Evolutionary conservation across 2,888 invertebrate genomes (phyloP), one percentile per base, ranked within the genome.

Genomic region (Ischnura elegans): DNA sequence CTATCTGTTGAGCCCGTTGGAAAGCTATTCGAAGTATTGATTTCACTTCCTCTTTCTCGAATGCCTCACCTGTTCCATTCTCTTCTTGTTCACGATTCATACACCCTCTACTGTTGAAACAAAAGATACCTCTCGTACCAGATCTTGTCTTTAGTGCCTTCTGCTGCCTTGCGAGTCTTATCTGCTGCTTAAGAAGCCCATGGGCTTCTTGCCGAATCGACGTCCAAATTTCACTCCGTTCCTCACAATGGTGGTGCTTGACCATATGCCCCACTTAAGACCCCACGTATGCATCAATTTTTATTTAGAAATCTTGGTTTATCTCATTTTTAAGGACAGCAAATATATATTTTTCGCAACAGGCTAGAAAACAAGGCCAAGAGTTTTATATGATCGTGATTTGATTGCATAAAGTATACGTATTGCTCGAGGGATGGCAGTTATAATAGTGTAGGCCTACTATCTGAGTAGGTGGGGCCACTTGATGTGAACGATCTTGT

Each of bases 91-190:
- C 43, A 36, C 55, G 90, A 61, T n/a, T n/a, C 90, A 66, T 51
- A 51, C 87, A 55, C 90, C 61, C 61, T 61, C 61, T 36, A 66
- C 61, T 66, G 61, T 43, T 43, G 42, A 90, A 90, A 90, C 55
- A 90, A 86, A 43, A 66, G 36, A 90, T 61, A 90, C 43, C 43
- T 36, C 25, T 61, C 42, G 51, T 90, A 13, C 76, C 36, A 90
- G 90, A 90, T 90, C 90, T 90, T 90, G 90, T 90, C 90, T 90
- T 51, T 61, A 61, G 61, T 66, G 66, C 90, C 90, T 90, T 66
- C 90, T 61, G 90, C 66, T 90, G 90, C 90, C 47, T 42, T 43
- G 61, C 90, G 87, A 45, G 51, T 55, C 87, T 87, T 76, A 76
- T 76, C 76, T 76, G 76, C 76, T 76, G 76, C 86, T 46, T 86